These are phyloP conservation scores for Ursus arctos DNA, from an alignment of 2,113 vertebrate species.

Conservation along the genomic window DNA sequence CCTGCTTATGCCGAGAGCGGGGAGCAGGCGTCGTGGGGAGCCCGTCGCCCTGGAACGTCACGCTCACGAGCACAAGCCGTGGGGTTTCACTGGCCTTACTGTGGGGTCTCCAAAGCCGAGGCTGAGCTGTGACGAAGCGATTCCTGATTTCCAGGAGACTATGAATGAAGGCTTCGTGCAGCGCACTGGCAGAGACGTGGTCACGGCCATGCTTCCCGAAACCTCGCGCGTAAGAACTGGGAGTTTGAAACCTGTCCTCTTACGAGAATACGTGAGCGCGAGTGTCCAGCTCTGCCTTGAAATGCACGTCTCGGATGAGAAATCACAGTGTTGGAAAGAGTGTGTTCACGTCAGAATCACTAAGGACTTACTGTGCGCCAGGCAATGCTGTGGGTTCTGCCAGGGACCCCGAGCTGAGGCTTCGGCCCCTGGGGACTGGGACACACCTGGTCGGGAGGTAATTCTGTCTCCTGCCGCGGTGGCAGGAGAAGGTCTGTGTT, in stretches of 20 bases:
- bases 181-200: neutral
- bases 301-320: neutral
- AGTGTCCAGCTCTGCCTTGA: neutral
- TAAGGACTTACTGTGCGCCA: neutral
- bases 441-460: neutral
- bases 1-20: neutral
- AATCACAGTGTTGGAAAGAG: neutral
- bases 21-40: neutral
- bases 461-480: neutral
- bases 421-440: neutral
- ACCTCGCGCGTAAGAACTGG: neutral
- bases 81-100: neutral
- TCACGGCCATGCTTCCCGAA: neutral
- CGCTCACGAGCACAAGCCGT: rapidly evolving
- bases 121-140: neutral
- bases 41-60: rapidly evolving
- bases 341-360: neutral
- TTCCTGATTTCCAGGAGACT: neutral
- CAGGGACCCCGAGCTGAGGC: neutral
- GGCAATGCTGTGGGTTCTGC: neutral
- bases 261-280: neutral
- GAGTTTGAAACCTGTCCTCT: neutral
- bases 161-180: neutral
- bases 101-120: neutral
- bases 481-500: neutral